phyloP scores from a whole-genome alignment of 2,113 vertebrate species.

The Sylvicapra grimmia region DNA sequence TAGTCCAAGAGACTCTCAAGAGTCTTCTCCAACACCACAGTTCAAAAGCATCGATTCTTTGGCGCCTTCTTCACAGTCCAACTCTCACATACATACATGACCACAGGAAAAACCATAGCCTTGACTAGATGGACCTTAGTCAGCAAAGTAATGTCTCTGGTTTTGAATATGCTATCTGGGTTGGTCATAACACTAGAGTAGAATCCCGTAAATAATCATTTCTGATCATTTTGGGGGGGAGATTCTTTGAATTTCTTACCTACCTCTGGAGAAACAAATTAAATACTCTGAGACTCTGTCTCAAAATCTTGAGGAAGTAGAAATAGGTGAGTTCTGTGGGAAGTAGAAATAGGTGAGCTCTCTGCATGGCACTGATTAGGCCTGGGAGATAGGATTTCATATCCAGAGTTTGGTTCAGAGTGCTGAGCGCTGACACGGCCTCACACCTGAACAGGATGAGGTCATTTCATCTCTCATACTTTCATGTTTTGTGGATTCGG shows the following conservation, averaged over 20 bases:
- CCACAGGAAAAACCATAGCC: too few relatives aligned
- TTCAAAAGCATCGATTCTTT: too few relatives aligned
- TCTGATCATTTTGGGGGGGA: neutral
- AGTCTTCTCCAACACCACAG: too few relatives aligned
- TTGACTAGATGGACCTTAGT: too few relatives aligned
- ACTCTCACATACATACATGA: too few relatives aligned
- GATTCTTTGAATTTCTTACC: neutral
- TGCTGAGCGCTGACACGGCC: neutral
- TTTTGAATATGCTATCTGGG: too few relatives aligned
- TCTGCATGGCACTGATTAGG: neutral
- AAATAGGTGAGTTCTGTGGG: neutral
- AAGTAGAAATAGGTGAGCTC: rapidly evolving
- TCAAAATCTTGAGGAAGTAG: neutral
- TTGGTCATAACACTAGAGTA: neutral
- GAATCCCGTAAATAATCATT: neutral
- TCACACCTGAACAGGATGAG: neutral
- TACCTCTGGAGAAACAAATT: neutral
- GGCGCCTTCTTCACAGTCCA: too few relatives aligned
- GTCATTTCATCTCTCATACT: neutral
- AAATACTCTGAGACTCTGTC: neutral
- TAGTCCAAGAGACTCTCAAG: too few relatives aligned
- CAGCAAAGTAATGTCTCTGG: too few relatives aligned
- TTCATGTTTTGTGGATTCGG: neutral
- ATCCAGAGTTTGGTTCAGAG: neutral
- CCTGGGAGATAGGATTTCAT: neutral